Evolutionary conservation across 2,888 invertebrate species (phyloP).

Genomic region (Netelia fuscicornis): DNA sequence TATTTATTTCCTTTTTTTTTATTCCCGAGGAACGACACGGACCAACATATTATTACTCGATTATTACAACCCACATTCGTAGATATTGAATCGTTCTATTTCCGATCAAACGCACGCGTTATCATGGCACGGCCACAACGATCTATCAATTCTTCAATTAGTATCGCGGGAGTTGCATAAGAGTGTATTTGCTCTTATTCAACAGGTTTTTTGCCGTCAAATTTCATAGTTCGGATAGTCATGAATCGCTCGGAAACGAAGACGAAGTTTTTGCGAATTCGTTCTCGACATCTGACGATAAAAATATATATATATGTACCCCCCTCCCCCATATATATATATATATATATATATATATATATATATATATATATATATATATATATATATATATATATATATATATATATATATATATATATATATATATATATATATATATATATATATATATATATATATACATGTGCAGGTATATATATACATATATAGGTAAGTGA

Average conservation of each 20-base stretch:
- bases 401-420: neutral
- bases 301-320: neutral
- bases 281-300: neutral
- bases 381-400: neutral
- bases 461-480: neutral
- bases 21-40: neutral
- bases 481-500: constrained; percentile 12
- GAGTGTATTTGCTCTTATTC: neutral
- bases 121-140: neutral
- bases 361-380: neutral
- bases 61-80: neutral
- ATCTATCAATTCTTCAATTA: neutral
- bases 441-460: neutral
- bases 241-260: no score
- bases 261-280: neutral
- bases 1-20: neutral
- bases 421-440: neutral
- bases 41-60: neutral
- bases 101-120: neutral
- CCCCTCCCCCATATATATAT: neutral
- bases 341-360: neutral
- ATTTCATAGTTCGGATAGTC: neutral
- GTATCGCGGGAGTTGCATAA: neutral
- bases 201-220: neutral
- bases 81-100: constrained; percentile 5